Evolutionary conservation across 2,888 invertebrate species (phyloP).

Genomic region (Trichopoda pennipes): DNA sequence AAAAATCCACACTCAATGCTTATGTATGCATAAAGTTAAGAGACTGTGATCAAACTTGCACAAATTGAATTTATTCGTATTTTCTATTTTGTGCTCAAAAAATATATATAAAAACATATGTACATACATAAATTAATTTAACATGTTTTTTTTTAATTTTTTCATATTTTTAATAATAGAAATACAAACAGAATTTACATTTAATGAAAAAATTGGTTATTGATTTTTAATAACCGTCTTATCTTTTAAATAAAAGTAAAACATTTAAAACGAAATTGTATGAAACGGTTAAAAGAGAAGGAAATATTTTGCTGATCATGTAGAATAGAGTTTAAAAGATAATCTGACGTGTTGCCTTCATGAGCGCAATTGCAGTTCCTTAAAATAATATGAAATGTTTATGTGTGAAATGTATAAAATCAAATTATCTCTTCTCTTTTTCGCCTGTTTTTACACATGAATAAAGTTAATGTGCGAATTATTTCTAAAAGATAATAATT

Average conservation of each 20-base stretch:
- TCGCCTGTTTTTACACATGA: neutral
- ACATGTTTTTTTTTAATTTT: conserved; percentile 27
- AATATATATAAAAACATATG: conserved; percentile 12
- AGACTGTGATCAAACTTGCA: conserved; percentile 19
- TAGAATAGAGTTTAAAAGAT: neutral
- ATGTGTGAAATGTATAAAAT: too few relatives aligned
- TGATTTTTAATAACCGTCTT: conserved; percentile 2
- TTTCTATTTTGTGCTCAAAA: neutral
- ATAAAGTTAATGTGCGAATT: too few relatives aligned
- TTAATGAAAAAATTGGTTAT: conserved; percentile 31
- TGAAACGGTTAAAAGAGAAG: neutral
- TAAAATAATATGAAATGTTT: too few relatives aligned
- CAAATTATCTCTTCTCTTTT: neutral
- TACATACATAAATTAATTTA: conserved; percentile 1
- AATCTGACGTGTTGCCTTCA: too few relatives aligned
- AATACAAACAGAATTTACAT: neutral
- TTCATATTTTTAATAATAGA: conserved; percentile 27
- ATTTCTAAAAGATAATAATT: conserved; percentile 14
- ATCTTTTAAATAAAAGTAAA: conserved; percentile 14
- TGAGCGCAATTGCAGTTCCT: too few relatives aligned
- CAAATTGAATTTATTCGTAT: neutral
- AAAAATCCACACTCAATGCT: conserved; percentile 16
- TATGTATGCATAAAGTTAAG: conserved; percentile 12
- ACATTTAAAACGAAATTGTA: neutral
- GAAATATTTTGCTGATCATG: neutral